A percentile compares a stretch with the other conserved stretches of the same genome.
These are phyloP conservation scores for Parasteatoda lunata DNA, from an alignment of 2,888 invertebrate species.

Conservation along the genomic window DNA sequence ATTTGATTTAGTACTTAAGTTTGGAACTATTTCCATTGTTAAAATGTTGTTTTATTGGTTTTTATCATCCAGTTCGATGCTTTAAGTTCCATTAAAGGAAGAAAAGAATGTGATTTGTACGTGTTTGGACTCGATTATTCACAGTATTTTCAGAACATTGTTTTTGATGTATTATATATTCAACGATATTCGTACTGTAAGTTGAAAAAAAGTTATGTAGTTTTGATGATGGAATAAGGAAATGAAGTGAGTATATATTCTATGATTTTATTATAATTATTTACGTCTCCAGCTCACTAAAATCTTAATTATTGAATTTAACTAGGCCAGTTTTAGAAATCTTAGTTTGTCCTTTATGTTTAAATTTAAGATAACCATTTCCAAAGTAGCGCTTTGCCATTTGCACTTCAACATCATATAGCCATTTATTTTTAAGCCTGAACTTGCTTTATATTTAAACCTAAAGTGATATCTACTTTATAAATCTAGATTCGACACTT, in stretches of 20 bases:
- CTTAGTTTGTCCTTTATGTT: too few relatives aligned
- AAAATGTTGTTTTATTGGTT: constrained; percentile 24
- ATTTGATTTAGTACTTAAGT: constrained; percentile 58
- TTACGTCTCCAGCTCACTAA: not conserved
- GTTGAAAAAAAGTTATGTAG: constrained; percentile 26
- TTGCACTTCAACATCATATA: too few relatives aligned
- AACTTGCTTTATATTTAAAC: too few relatives aligned
- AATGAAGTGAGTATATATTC: constrained; percentile 10
- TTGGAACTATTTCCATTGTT: constrained; percentile 56
- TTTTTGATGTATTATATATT: constrained; percentile 50
- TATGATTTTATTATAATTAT: not conserved
- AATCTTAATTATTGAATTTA: not conserved
- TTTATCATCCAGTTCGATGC: constrained; percentile 11
- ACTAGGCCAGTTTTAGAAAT: too few relatives aligned
- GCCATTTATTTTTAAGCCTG: too few relatives aligned
- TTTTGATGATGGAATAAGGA: constrained; percentile 24
- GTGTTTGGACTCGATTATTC: constrained; percentile 29
- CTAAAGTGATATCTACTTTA: too few relatives aligned
- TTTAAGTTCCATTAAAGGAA: not conserved
- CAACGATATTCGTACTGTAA: constrained; percentile 47
- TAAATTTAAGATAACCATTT: too few relatives aligned
- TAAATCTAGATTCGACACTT: too few relatives aligned
- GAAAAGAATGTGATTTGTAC: constrained; percentile 26
- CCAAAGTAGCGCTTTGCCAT: too few relatives aligned
- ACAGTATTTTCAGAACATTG: constrained; percentile 36